A percentile compares a stretch with the other conserved stretches of the same genome.
Evolutionary conservation across 1,140 invertebrate species (phyloP).

Genomic region (Drosophila ironensis): DNA sequence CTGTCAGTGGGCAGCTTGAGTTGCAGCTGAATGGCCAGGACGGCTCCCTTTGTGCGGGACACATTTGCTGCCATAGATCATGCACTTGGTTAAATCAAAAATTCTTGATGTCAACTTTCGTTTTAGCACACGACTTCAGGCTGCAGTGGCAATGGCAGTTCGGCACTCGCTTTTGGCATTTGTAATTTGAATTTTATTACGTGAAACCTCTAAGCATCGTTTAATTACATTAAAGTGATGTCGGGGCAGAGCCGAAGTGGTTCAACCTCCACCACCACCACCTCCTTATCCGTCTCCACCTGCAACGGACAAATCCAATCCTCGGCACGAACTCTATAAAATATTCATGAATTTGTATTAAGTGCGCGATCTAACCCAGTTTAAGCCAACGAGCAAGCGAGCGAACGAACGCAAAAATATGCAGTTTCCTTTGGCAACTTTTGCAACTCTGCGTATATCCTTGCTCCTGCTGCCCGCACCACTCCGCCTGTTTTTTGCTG

Average conservation of each 20-base stretch:
- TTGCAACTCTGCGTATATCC: slow-evolving; percentile 42
- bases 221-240: slow-evolving; percentile 63
- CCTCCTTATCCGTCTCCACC: background rate
- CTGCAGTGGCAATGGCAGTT: slow-evolving; percentile 55
- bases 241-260: background rate
- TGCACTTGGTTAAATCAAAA: slow-evolving; percentile 80
- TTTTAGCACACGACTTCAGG: slow-evolving; percentile 49
- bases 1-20: slow-evolving; percentile 1
- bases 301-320: background rate
- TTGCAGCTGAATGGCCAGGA: slow-evolving; percentile 11
- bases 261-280: background rate
- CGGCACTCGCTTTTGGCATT: slow-evolving; percentile 26
- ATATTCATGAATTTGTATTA: slow-evolving; percentile 71
- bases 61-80: slow-evolving; percentile 79
- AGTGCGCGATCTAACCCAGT: slow-evolving; percentile 64
- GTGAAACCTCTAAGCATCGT: slow-evolving; percentile 28
- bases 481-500: slow-evolving; percentile 8
- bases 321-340: slow-evolving; percentile 17
- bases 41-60: slow-evolving; percentile 60
- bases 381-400: slow-evolving; percentile 36
- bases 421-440: slow-evolving; percentile 46
- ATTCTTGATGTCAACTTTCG: slow-evolving; percentile 69
- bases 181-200: slow-evolving; percentile 43
- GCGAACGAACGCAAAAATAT: slow-evolving; percentile 57
- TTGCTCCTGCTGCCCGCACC: background rate